These are phyloP conservation scores for Propithecus coquereli DNA, from an alignment of 2,113 vertebrate genomes.

Conservation along the genomic window DNA sequence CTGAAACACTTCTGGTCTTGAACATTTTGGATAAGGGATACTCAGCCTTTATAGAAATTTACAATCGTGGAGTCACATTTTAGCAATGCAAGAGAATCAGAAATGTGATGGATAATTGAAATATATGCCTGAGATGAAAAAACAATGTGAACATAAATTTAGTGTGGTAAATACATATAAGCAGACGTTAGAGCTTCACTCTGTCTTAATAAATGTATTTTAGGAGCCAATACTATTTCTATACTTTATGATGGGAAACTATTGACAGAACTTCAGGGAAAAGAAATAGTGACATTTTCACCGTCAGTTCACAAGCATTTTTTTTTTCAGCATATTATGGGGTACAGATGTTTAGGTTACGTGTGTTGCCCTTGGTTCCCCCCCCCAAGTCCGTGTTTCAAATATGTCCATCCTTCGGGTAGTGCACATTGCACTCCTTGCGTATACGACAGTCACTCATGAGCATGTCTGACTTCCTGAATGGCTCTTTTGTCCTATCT, in stretches of 20 bases:
- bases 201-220: conserved; percentile 24
- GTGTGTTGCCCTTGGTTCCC: too few species aligned
- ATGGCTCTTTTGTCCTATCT: neutral
- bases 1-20: neutral
- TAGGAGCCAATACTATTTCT: neutral
- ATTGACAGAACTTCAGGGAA: neutral
- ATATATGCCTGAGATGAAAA: neutral
- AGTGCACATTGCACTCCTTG: too few species aligned
- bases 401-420: too few species aligned
- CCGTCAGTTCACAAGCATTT: neutral
- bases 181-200: neutral
- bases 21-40: neutral
- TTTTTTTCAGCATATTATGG: too few species aligned
- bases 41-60: neutral
- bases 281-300: neutral
- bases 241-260: neutral
- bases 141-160: neutral
- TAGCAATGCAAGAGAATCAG: neutral
- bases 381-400: too few species aligned
- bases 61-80: neutral
- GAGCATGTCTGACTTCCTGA: neutral
- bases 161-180: neutral
- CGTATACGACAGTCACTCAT: neutral
- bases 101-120: neutral
- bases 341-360: too few species aligned